Evolutionary conservation across 1,140 invertebrate species (phyloP), one percentile per base, ranked within the genome.

Genomic region (Homalodisca vitripennis): DNA sequence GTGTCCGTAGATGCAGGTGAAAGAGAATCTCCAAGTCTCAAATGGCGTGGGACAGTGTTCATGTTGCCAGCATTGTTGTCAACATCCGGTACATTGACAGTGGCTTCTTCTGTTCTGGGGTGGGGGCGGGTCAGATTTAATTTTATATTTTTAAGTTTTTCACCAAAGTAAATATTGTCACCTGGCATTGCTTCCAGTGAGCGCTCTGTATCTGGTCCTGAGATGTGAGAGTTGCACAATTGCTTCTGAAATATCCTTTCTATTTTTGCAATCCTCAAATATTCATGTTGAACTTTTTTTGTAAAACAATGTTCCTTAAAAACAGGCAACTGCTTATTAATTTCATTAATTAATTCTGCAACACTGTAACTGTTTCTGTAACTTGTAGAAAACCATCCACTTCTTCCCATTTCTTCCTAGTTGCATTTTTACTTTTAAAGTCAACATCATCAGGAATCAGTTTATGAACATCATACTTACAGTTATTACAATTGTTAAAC

Each of bases 241-340:
- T 12, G 51, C 51, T 20, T 55, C 22, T 20, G 51, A 41, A 10
- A 6, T 17, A 41, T 41, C 34, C 51, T 55, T 55, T 55, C 22
- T 20, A 12, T 55, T 20, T 55, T 55, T 55, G 51, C 10, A 3
- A 17, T 20, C 3, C 10, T 20, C 51, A 55, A 55, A 55, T 55
- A 55, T 20, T 55, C 6, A 20, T 55, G 24, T 26, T 55, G 51
- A 55, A 55, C 51, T 41, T 17, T 55, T 55, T 55, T 55, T 12
- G 22, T 20, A 26, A 12, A 55, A 55, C 51, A 26, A 26, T 55
- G 51, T 55, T 55, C 51, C 22, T 55, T 55, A 55, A 55, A 55
- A 55, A 6, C 20, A 12, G 51, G 51, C 6, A 17, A 20, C 22
- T 55, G 51, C 20, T 55, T 55, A 20, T 55, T 20, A 10, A 55